phyloP scores from a whole-genome alignment of 1,140 invertebrate species.

The Drosophila sproati region DNA sequence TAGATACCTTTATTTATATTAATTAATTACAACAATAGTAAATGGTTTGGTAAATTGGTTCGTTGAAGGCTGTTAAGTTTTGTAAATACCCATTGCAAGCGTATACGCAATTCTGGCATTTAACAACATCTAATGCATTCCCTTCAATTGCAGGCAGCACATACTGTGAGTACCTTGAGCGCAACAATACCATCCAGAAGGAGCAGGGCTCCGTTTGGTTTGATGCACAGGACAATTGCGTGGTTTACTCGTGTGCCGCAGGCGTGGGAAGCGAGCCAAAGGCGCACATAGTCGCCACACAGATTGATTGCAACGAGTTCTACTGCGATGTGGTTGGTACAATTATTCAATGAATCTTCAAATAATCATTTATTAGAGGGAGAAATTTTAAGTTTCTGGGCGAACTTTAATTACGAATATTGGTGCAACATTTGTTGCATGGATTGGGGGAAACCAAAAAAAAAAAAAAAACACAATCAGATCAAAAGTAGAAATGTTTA shows the following conservation, averaged over 20 bases:
- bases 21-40: no score
- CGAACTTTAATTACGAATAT: no score
- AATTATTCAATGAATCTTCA: conserved; percentile 9
- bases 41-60: no score
- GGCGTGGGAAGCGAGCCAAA: conserved; percentile 52
- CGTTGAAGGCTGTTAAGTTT: no score
- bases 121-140: neutral
- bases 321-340: conserved; percentile 79
- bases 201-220: conserved; percentile 73
- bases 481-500: no score
- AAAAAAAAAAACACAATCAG: no score
- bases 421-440: no score
- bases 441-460: no score
- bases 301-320: conserved; percentile 77
- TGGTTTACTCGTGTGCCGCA: conserved; percentile 69
- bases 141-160: conserved; percentile 33
- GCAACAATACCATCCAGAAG: conserved; percentile 57
- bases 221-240: conserved; percentile 54
- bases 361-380: neutral
- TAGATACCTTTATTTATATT: no score
- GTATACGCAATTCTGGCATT: neutral
- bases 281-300: conserved; percentile 69
- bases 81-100: no score
- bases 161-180: conserved; percentile 58
- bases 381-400: no score